phyloP scores from a whole-genome alignment of 2,888 invertebrate genomes.

The Cremastobaeus sp. region DNA sequence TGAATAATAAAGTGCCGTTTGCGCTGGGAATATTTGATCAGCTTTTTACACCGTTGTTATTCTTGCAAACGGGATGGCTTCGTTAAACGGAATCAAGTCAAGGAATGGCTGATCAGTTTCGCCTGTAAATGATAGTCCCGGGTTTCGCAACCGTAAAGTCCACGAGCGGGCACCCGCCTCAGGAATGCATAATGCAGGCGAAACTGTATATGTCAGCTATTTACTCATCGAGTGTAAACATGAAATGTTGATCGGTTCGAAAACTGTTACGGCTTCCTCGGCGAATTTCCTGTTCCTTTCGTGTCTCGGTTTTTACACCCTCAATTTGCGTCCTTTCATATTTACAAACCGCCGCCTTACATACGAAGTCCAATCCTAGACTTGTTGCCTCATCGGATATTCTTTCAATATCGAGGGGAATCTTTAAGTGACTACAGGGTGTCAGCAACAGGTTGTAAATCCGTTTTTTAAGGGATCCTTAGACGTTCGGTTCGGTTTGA shows the following conservation, averaged over 20 bases:
- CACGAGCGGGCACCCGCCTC: too few relatives aligned
- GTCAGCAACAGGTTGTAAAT: slow-evolving; percentile 78
- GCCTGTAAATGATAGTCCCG: too few relatives aligned
- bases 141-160: too few relatives aligned
- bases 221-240: slow-evolving; percentile 8
- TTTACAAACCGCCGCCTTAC: slow-evolving; percentile 73
- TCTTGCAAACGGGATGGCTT: too few relatives aligned
- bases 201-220: too few relatives aligned
- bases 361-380: slow-evolving; percentile 64
- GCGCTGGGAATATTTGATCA: slow-evolving; percentile 9
- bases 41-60: too few relatives aligned
- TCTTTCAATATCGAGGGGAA: slow-evolving; percentile 79
- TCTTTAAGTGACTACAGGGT: slow-evolving; percentile 76
- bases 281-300: slow-evolving; percentile 39
- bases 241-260: background rate
- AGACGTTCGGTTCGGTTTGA: slow-evolving; percentile 72
- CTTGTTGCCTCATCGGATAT: slow-evolving; percentile 75
- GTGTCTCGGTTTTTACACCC: slow-evolving; percentile 56
- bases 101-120: too few relatives aligned
- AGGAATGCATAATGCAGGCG: slow-evolving; percentile 11
- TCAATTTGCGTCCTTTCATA: slow-evolving; percentile 74
- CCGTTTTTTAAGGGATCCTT: slow-evolving; percentile 75
- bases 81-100: too few relatives aligned
- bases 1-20: slow-evolving; percentile 30
- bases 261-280: slow-evolving; percentile 3